Conservation (phyloP, 2,888 invertebrate genomes). For the Agrilus mali region DNA sequence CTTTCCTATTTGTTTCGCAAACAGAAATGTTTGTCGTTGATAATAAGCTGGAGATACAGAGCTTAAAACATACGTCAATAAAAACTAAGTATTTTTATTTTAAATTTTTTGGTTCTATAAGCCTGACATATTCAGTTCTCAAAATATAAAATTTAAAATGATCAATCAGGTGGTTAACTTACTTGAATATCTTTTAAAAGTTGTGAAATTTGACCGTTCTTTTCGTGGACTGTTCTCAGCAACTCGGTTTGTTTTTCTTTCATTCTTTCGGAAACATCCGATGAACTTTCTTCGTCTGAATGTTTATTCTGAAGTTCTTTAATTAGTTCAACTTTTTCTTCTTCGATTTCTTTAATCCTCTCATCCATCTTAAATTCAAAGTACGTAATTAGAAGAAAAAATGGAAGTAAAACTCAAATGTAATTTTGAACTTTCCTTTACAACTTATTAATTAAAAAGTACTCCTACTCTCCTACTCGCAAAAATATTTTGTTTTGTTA, state of each 20-base stretch:
- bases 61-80: conserved; percentile 3
- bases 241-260: conserved; percentile 41
- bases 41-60: background rate
- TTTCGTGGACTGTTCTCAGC: conserved; percentile 45
- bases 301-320: conserved; percentile 19
- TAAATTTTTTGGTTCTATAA: no score
- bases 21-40: no score
- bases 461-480: no score
- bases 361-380: conserved; percentile 1
- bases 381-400: no score
- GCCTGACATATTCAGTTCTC: background rate
- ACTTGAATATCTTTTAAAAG: conserved; percentile 65
- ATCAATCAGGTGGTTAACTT: conserved; percentile 11
- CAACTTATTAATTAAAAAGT: conserved; percentile 14
- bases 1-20: no score
- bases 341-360: conserved; percentile 5
- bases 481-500: no score
- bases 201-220: conserved; percentile 67
- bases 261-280: conserved; percentile 39
- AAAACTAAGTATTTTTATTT: background rate
- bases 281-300: conserved; percentile 32
- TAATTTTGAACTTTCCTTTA: conserved; percentile 30
- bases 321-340: conserved; percentile 26
- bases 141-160: background rate
- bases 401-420: no score